Base-by-base conservation (phyloP, 2,888 invertebrate genomes). In the Tipula confusa region DNA sequence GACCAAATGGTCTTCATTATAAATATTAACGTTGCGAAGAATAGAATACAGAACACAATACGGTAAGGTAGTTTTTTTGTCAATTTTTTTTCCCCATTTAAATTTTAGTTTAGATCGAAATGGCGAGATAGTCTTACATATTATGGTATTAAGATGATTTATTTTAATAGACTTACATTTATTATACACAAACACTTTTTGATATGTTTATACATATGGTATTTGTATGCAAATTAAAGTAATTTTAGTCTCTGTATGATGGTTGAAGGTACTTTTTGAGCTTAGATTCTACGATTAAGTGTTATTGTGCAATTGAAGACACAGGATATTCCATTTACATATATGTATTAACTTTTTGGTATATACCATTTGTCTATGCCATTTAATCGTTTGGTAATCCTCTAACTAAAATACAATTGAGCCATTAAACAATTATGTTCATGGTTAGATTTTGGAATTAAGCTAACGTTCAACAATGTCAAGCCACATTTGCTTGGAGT, bases 1-100 rank as follows among this genome's bases (percentile, higher is more conserved):
- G 64, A 64, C 64, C 64, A 64, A 64, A 24, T 64, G 80, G 80
- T 29, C 80, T 80, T 80, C 80, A n/a, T 43, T n/a, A n/a, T 43
- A 31, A 3, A 7, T 33, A 33, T 33, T 38, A 13, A 24, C 18
- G 64, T 6, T 24, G n/a, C n/a, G 24, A 64, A 64, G 64, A 64
- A 64, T 24, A 64, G 64, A 43, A 43, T 24, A 64, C 64, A 3
- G 3, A 5, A 64, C 64, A 64, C 64, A 64, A 64, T 64, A 64
- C n/a, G n/a, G 1, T 24, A 64, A 24, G 18, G 18, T 9, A n/a
- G 64, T 24, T 64, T 64, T 43, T 64, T 64, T 64, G 64, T 64
- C 64, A 64, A 24, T 64, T 64, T 7, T 64, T 24, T 13, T 13
- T 11, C 24, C 24, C 64, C 24, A 64, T n/a, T n/a, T n/a, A n/a